phyloP scores from a whole-genome alignment of 2,797 vertebrate genomes.

The Heliangelus exortis region DNA sequence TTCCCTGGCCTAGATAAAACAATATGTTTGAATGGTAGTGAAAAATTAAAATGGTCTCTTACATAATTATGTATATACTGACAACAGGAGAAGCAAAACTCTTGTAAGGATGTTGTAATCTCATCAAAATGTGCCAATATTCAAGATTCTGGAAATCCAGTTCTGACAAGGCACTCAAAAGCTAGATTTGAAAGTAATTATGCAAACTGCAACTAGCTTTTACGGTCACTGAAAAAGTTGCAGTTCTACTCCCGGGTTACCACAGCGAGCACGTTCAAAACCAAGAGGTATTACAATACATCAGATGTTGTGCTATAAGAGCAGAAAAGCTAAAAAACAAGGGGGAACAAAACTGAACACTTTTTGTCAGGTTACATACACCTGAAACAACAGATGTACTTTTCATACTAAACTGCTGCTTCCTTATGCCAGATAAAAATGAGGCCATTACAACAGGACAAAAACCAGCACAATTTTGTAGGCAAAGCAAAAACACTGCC shows the following conservation, averaged over 20 bases:
- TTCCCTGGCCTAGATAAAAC: neutral
- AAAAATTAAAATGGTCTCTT: neutral
- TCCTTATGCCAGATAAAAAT: neutral
- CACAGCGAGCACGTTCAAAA: fast-evolving
- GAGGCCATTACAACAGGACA: neutral
- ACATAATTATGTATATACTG: neutral
- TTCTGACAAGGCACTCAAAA: neutral
- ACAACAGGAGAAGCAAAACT: neutral
- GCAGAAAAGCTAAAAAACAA: neutral
- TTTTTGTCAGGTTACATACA: neutral
- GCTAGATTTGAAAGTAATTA: neutral
- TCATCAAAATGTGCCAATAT: neutral
- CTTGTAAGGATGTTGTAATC: neutral
- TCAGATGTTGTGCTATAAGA: neutral
- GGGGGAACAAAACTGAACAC: neutral
- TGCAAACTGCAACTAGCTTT: neutral
- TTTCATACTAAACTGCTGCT: neutral
- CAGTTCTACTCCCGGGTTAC: neutral
- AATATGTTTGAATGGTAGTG: neutral
- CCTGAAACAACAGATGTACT: neutral
- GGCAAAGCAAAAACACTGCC: neutral
- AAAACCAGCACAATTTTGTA: neutral
- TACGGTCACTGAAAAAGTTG: neutral
- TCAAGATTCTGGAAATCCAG: neutral
- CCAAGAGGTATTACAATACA: neutral